Evolutionary conservation across 2,113 vertebrate species (phyloP), one percentile per base, ranked within the genome.

Genomic region (Nothoprocta pentlandii): DNA sequence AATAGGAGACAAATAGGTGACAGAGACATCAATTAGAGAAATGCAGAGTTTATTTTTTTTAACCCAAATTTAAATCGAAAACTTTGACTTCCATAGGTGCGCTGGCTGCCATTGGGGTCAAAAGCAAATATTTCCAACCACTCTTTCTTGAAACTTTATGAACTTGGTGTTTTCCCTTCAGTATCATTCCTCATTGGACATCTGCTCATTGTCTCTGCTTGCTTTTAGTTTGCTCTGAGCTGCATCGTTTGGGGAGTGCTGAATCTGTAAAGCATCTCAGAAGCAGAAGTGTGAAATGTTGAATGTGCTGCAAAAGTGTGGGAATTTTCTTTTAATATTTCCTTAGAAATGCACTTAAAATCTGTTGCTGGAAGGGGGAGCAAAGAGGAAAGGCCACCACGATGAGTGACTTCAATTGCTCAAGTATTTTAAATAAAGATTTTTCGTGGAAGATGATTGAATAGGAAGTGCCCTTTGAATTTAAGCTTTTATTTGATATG

Each of bases 401-500:
- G 21, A 59, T 51, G 39, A 61, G 12, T 56, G 56, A 89, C 10
- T 78, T 81, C 19, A 67, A 79, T 23, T 61, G 47, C 56, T 94
- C 1, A 30, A 6, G 8, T 59, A 4, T 71, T 89, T 78, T 47
- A 59, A 63, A 73, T 54, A 42, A 0, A 14, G 12, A 44, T 39
- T 93, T 87, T 75, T 68, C 12, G 19, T 75, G 58, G 74, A 64
- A 70, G 81, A 56, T 49, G 5, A 3, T 59, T 76, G 21, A 85
- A 54, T 71, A 32, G 82, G 58, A 62, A 12, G 10, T 51, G 6
- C 4, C 12, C 25, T 64, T 56, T 80, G 87, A 70, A 28, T n/a
- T 78, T 81, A 47, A 86, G 28, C 15, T 85, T 88, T 81, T 23
- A 25, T 89, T 91, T 87, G 64, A 20, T 82, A 63, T 73, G 11